These are phyloP conservation scores for Carabus problematicus DNA, from an alignment of 2,888 invertebrate species.

Conservation along the genomic window DNA sequence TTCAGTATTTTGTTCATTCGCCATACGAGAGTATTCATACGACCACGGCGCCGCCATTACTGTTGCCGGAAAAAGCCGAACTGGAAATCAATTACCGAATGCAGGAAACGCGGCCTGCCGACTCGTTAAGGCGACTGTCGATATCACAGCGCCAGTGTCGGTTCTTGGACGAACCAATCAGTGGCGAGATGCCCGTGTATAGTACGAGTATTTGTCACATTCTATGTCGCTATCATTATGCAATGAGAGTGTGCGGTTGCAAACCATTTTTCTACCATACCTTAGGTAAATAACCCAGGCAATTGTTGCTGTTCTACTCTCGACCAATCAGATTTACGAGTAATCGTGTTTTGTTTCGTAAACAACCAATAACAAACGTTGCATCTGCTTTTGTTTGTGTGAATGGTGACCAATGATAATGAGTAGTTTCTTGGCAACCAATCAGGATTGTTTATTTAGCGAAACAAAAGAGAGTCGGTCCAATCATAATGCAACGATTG, in stretches of 20 bases:
- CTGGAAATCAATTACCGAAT: conserved; percentile 58
- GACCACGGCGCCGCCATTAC: conserved; percentile 52
- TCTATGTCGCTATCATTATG: conserved; percentile 63
- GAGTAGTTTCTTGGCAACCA: not conserved
- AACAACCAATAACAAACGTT: not conserved
- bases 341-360: not conserved
- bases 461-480: not conserved
- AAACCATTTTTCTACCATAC: conserved; percentile 68
- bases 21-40: conserved; percentile 65
- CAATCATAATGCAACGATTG: conserved; percentile 3
- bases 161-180: conserved; percentile 63
- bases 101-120: conserved; percentile 62
- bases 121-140: conserved; percentile 59
- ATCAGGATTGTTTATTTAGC: no score
- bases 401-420: not conserved
- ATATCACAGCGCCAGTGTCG: conserved; percentile 63
- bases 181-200: conserved; percentile 60
- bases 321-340: not conserved
- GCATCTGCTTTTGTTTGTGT: not conserved
- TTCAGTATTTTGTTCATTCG: conserved; percentile 67
- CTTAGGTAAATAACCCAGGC: conserved; percentile 56
- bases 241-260: conserved; percentile 65
- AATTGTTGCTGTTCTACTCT: not conserved
- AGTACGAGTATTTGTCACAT: conserved; percentile 66
- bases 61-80: conserved; percentile 57